Conservation (phyloP, 2,797 vertebrate genomes). For the Danio kyathit region DNA sequence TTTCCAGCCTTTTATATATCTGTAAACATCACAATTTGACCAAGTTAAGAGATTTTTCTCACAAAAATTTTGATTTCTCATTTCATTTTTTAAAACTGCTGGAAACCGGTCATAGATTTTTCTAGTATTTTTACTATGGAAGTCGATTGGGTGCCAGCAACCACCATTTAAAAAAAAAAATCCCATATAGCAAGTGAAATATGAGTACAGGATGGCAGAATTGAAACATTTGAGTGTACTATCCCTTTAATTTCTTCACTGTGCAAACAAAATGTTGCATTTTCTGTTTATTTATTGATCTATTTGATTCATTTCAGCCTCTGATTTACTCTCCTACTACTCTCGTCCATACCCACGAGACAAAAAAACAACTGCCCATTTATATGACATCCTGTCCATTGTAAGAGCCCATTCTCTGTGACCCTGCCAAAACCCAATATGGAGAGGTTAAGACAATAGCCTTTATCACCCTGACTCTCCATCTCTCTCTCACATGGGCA, state of each 20-base stretch:
- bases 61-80: too few species aligned
- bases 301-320: neutral
- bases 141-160: too few species aligned
- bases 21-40: neutral
- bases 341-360: conserved; percentile 63
- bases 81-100: too few species aligned
- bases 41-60: too few species aligned
- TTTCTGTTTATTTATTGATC: too few species aligned
- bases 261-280: neutral
- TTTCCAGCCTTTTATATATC: neutral
- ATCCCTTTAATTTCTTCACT: neutral
- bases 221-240: too few species aligned
- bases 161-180: too few species aligned
- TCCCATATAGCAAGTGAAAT: too few species aligned
- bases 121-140: too few species aligned
- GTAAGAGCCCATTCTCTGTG: conserved; percentile 62
- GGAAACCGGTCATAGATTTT: too few species aligned
- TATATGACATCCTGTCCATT: conserved; percentile 74
- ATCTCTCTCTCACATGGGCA: conserved; percentile 28
- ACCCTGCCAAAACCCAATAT: conserved; percentile 69
- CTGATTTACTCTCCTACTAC: conserved; percentile 54
- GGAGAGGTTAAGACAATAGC: conserved; percentile 73
- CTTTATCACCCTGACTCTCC: conserved; percentile 53
- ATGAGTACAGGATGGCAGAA: too few species aligned
- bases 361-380: conserved; percentile 67